Percentiles rank a stretch among this genome's conserved stretches.
Conservation (phyloP, 2,113 vertebrate species). For the Tympanuchus pallidicinctus region DNA sequence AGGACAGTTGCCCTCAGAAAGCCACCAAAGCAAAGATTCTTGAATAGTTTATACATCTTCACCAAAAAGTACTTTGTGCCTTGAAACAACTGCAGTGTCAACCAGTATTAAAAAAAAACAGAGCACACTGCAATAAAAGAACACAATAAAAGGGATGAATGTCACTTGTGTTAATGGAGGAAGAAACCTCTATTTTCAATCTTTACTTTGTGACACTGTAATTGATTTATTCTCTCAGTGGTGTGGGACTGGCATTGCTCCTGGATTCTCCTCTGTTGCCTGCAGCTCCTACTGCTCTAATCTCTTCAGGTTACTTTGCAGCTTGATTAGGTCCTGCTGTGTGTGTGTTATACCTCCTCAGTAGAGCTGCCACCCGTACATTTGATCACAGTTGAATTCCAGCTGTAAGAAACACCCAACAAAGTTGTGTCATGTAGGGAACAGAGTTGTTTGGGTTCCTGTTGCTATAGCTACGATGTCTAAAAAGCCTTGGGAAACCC, state of each 20-base stretch:
- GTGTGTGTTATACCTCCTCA: slow-evolving; percentile 26
- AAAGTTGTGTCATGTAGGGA: slow-evolving; percentile 1
- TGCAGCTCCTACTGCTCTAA: slow-evolving; percentile 17
- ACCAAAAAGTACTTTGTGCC: not conserved
- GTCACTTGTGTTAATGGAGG: not conserved
- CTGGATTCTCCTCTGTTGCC: not conserved
- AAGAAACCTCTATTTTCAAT: slow-evolving; percentile 19
- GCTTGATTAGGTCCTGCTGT: slow-evolving; percentile 37
- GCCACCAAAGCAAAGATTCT: not conserved
- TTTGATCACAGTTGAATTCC: slow-evolving; percentile 49
- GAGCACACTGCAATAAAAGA: not conserved
- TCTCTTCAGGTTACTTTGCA: slow-evolving; percentile 48
- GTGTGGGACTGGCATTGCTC: not conserved
- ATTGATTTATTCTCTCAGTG: slow-evolving; percentile 13
- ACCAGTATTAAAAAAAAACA: not conserved
- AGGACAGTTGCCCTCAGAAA: not conserved
- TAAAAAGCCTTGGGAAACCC: slow-evolving; percentile 45
- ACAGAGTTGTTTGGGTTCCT: slow-evolving; percentile 37
- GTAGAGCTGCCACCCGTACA: slow-evolving; percentile 34
- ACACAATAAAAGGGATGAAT: not conserved
- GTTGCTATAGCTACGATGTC: slow-evolving; percentile 37
- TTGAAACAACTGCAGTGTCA: not conserved
- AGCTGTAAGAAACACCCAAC: slow-evolving; percentile 46
- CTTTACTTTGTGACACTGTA: not conserved
- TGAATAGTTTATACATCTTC: not conserved